Conservation (phyloP, 2,113 vertebrate genomes). For the Vidua chalybeata region DNA sequence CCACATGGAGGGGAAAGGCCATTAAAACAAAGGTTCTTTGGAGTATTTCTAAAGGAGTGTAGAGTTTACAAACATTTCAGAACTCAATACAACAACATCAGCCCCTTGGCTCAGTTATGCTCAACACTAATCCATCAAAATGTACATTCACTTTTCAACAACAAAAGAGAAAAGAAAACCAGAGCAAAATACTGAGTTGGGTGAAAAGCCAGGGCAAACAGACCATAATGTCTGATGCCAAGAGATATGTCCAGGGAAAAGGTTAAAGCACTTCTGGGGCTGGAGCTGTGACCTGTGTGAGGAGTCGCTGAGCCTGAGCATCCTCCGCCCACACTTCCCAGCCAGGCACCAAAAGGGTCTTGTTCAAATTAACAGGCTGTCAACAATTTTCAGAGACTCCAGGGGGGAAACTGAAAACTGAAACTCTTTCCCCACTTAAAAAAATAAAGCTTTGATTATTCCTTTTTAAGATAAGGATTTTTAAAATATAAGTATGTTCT, state of each 20-base stretch:
- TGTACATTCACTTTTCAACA: background rate
- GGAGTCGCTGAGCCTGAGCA: background rate
- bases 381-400: background rate
- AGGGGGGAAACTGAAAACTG: background rate
- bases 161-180: background rate
- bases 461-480: background rate
- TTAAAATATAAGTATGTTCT: background rate
- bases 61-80: background rate
- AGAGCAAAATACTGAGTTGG: background rate
- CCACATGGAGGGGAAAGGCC: background rate
- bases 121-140: background rate
- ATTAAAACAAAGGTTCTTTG: background rate
- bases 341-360: background rate
- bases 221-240: fast-evolving
- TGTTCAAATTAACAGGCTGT: fast-evolving
- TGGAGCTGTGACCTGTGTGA: background rate
- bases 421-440: background rate
- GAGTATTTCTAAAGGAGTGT: background rate
- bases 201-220: background rate
- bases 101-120: background rate
- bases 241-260: fast-evolving
- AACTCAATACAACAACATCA: background rate
- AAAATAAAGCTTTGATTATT: background rate
- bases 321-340: background rate
- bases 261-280: background rate